These are phyloP conservation scores for Paralichthys olivaceus DNA, from an alignment of 2,113 vertebrate species.

Conservation along the genomic window DNA sequence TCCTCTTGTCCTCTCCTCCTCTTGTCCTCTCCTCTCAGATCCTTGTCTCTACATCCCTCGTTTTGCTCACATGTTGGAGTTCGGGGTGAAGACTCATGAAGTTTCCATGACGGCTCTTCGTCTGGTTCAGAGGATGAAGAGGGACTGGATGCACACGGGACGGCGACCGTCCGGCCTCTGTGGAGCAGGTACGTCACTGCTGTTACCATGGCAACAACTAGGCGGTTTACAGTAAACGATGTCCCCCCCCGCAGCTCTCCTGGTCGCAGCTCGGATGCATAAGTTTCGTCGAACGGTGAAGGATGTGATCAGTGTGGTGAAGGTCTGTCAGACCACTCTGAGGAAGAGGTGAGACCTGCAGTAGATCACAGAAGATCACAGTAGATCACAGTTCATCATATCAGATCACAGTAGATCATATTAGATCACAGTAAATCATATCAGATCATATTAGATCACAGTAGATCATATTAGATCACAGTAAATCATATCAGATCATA, in stretches of 20 bases:
- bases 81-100: slow-evolving; percentile 94
- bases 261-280: slow-evolving; percentile 98
- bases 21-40: slow-evolving; percentile 77
- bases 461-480: not conserved
- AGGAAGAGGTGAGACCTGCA: slow-evolving; percentile 90
- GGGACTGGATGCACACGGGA: slow-evolving; percentile 99
- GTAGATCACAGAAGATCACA: not conserved
- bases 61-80: slow-evolving; percentile 97
- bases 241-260: slow-evolving; percentile 83
- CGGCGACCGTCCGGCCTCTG: slow-evolving; percentile 94
- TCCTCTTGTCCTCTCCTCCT: not conserved
- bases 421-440: not conserved
- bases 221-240: not conserved
- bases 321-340: slow-evolving; percentile 97
- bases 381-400: not conserved
- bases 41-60: slow-evolving; percentile 97
- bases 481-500: too few relatives aligned
- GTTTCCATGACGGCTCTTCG: slow-evolving; percentile 97
- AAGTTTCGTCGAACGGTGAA: slow-evolving; percentile 96
- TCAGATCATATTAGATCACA: too few relatives aligned
- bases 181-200: slow-evolving; percentile 86
- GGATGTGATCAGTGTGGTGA: slow-evolving; percentile 96
- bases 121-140: slow-evolving; percentile 96
- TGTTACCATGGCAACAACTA: not conserved
- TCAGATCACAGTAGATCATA: not conserved